phyloP scores from a whole-genome alignment of 2,888 invertebrate genomes.

The Gymnocheta viridis region DNA sequence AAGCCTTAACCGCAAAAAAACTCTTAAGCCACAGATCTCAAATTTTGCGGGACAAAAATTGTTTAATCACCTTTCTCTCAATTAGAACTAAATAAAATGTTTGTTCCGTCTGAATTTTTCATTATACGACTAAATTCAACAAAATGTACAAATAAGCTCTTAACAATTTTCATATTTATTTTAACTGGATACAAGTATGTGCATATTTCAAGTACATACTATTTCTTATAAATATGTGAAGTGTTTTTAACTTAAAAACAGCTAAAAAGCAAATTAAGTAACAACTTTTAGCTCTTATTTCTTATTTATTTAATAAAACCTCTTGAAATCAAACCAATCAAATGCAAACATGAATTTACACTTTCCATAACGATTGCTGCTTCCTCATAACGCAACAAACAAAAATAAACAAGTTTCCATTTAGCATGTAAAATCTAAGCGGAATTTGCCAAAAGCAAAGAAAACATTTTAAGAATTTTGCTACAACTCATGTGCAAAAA shows the following conservation, averaged over 20 bases:
- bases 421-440: background rate
- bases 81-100: no score
- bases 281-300: conserved; percentile 14
- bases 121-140: background rate
- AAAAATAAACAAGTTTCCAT: background rate
- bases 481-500: conserved; percentile 13
- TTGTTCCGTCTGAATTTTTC: background rate
- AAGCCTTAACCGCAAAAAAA: no score
- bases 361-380: conserved; percentile 4
- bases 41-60: no score
- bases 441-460: conserved; percentile 2
- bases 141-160: background rate
- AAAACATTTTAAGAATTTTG: background rate
- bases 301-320: conserved; percentile 49
- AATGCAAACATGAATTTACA: conserved; percentile 64
- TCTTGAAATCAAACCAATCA: conserved; percentile 41
- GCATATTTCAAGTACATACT: conserved; percentile 28
- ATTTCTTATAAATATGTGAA: conserved; percentile 11
- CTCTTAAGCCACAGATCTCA: no score
- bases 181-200: conserved; percentile 5
- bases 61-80: no score
- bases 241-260: conserved; percentile 28
- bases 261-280: conserved; percentile 4
- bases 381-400: background rate
- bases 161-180: background rate